Evolutionary conservation across 2,797 vertebrate species (phyloP).

Genomic region (Myripristis murdjan): DNA sequence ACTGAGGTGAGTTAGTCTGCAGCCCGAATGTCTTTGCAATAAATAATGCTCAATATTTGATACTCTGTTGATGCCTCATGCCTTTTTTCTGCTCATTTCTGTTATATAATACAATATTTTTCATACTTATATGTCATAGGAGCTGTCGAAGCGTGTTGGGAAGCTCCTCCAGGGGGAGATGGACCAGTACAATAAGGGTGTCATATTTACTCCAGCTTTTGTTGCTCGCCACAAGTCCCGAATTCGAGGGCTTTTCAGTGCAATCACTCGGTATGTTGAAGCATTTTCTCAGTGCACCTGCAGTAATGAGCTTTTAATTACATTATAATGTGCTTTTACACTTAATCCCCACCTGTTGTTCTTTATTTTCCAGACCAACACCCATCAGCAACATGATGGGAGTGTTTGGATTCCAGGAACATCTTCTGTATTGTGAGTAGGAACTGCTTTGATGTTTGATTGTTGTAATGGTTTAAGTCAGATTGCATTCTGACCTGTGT

Average conservation of each 20-base stretch:
- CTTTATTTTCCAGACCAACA: conserved; percentile 87
- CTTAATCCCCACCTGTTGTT: conserved; percentile 11
- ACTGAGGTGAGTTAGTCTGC: conserved; percentile 86
- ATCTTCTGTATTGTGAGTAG: conserved; percentile 96
- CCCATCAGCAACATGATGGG: conserved; percentile 91
- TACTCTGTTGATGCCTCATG: too few species aligned
- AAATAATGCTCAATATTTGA: too few species aligned
- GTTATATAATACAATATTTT: neutral
- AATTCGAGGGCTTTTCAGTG: conserved; percentile 94
- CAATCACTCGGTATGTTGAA: conserved; percentile 89
- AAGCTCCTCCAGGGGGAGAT: conserved; percentile 92
- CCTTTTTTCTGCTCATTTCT: neutral
- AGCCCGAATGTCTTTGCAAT: too few species aligned
- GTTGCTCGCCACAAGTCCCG: conserved; percentile 93
- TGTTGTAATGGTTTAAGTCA: neutral
- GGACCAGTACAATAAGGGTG: conserved; percentile 92
- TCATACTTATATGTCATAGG: conserved; percentile 74
- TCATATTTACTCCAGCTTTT: conserved; percentile 95
- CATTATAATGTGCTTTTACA: neutral
- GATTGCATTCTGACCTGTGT: neutral
- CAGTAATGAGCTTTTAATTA: neutral
- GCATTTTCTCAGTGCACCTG: neutral
- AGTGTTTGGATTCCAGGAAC: conserved; percentile 94
- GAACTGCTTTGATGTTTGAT: conserved; percentile 15
- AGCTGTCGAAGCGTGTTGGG: conserved; percentile 89